A percentile compares a stretch with the other conserved stretches of the same genome.
Evolutionary conservation across 2,888 invertebrate species (phyloP).

Genomic region (Volucella zonaria): DNA sequence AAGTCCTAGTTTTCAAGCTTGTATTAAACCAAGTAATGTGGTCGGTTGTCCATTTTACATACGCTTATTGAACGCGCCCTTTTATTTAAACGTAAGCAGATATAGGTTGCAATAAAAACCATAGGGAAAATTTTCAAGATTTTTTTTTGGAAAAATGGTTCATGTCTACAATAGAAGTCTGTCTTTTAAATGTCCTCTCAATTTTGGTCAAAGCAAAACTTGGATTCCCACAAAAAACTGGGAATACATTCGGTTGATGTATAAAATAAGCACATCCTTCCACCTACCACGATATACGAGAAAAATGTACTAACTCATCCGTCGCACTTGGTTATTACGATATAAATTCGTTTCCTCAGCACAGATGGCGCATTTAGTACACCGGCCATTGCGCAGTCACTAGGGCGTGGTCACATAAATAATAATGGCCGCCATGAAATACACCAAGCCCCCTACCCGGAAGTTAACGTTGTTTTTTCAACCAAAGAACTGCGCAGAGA

Average conservation of each 20-base stretch:
- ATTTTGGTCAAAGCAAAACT: too few relatives aligned
- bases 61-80: too few relatives aligned
- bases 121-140: too few relatives aligned
- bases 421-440: constrained; percentile 73
- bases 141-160: too few relatives aligned
- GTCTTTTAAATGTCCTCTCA: too few relatives aligned
- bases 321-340: background rate
- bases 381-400: background rate
- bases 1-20: too few relatives aligned
- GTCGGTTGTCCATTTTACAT: too few relatives aligned
- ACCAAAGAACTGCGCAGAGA: background rate
- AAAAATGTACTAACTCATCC: background rate
- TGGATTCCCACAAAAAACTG: too few relatives aligned
- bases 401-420: constrained; percentile 71
- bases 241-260: constrained; percentile 23
- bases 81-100: too few relatives aligned
- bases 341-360: background rate
- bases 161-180: too few relatives aligned
- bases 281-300: constrained; percentile 31
- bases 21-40: too few relatives aligned
- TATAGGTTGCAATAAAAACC: too few relatives aligned
- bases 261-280: background rate
- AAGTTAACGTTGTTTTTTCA: background rate
- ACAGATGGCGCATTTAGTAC: constrained; percentile 29
- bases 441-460: constrained; percentile 10